phyloP scores from a whole-genome alignment of 2,888 invertebrate genomes.

The Cerastis rubricosa region DNA sequence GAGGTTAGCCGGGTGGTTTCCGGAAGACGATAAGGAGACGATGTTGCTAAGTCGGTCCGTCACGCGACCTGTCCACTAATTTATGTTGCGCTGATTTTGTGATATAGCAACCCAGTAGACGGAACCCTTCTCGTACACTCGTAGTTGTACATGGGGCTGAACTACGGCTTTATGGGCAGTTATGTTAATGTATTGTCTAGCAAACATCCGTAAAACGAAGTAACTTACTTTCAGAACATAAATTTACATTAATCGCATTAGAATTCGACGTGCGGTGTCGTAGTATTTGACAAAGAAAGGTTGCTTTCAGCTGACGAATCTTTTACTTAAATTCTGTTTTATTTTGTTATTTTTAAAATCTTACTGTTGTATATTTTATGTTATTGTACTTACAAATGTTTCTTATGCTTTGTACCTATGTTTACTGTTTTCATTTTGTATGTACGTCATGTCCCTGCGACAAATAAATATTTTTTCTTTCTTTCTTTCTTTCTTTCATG shows the following conservation, averaged over 20 bases:
- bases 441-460: too few relatives aligned
- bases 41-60: constrained; percentile 86
- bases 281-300: constrained; percentile 38
- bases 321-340: too few relatives aligned
- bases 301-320: constrained; percentile 9
- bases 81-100: constrained; percentile 89
- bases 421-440: too few relatives aligned
- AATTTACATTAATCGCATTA: constrained; percentile 61
- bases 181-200: constrained; percentile 84
- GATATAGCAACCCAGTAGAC: constrained; percentile 80
- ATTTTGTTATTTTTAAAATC: too few relatives aligned
- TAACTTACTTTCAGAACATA: constrained; percentile 51
- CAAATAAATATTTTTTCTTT: too few relatives aligned
- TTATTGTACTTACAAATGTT: too few relatives aligned
- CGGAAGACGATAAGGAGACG: constrained; percentile 88
- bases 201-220: constrained; percentile 72
- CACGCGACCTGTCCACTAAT: constrained; percentile 90
- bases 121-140: constrained; percentile 76
- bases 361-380: too few relatives aligned
- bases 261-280: constrained; percentile 51
- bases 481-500: too few relatives aligned
- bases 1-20: constrained; percentile 82
- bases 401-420: too few relatives aligned
- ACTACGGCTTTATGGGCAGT: constrained; percentile 69
- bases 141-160: constrained; percentile 48